Evolutionary conservation across 2,888 invertebrate species (phyloP), one percentile per base, ranked within the genome.

Genomic region (Pogonocherus hispidulus): DNA sequence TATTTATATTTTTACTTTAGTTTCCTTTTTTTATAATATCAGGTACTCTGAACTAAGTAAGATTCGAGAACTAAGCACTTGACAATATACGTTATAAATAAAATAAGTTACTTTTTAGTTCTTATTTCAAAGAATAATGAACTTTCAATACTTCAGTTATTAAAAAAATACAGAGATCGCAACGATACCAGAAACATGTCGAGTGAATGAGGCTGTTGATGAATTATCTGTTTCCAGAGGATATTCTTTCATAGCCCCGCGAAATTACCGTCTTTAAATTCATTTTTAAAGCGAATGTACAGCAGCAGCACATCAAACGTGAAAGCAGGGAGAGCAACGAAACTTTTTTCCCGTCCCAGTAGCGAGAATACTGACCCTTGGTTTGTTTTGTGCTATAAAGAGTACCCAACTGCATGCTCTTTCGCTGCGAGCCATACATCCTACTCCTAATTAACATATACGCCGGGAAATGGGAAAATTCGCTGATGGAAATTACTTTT

Each of bases 381-480:
- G 82, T 83, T 83, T 84, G 83, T 83, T 84, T 83, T 82, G 83
- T 82, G 82, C 82, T 79, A 80, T 82, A 82, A 82, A 83, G 84
- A 83, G 81, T 81, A 82, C 75, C n/a, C 75, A 76, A 79, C 78
- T 73, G 84, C 84, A 84, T 84, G 84, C 84, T 84, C 84, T 84
- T 84, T 85, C 76, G 82, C 83, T 81, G 77, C 77, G 71, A 80
- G 83, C 82, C 78, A 82, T 83, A 83, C 84, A 83, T 84, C 84
- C 84, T 83, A 83, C 82, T 82, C 81, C 84, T 84, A 85, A 84
- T 85, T 84, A 85, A 83, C 83, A 84, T 83, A 81, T 80, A 80
- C 80, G 81, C 79, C 78, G 78, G 32, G 32, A 32, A n/a, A n/a
- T n/a, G n/a, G n/a, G n/a, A n/a, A 81, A 81, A 78, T 79, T 80